phyloP scores from a whole-genome alignment of 2,113 vertebrate species.

The Solea senegalensis region DNA sequence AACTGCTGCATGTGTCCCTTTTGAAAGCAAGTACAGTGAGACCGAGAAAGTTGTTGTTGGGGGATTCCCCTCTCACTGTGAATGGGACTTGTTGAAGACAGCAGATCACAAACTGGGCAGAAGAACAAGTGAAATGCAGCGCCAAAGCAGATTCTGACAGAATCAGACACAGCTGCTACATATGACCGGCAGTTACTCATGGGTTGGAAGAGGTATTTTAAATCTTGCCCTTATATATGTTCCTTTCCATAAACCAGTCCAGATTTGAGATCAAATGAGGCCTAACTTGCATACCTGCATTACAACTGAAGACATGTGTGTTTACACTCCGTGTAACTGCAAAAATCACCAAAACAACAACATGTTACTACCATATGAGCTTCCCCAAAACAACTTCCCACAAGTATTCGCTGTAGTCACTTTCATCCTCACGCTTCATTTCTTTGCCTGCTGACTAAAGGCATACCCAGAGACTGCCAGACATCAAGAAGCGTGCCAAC shows the following conservation, averaged over 20 bases:
- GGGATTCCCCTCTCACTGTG: constrained; percentile 10
- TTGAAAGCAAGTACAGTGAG: constrained; percentile 14
- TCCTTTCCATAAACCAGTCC: background rate
- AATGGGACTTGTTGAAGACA: constrained; percentile 7
- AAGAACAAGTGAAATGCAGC: background rate
- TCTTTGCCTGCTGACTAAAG: background rate
- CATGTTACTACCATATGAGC: background rate
- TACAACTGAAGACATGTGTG: background rate
- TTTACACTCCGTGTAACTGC: background rate
- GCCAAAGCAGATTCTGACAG: background rate
- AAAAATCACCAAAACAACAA: background rate
- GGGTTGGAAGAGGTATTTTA: background rate
- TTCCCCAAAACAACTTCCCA: background rate
- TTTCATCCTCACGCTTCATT: constrained; percentile 7
- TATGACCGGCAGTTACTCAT: background rate
- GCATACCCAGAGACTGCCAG: background rate
- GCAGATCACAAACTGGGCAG: background rate
- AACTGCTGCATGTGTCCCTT: constrained; percentile 18
- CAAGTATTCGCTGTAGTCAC: background rate
- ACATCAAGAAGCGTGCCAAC: background rate
- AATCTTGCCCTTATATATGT: background rate
- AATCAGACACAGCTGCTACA: background rate
- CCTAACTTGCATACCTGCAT: background rate
- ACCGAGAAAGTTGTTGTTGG: background rate
- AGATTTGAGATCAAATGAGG: background rate